Base-by-base conservation (phyloP, 1,140 invertebrate genomes). In the Diploscapter pachys region DNA sequence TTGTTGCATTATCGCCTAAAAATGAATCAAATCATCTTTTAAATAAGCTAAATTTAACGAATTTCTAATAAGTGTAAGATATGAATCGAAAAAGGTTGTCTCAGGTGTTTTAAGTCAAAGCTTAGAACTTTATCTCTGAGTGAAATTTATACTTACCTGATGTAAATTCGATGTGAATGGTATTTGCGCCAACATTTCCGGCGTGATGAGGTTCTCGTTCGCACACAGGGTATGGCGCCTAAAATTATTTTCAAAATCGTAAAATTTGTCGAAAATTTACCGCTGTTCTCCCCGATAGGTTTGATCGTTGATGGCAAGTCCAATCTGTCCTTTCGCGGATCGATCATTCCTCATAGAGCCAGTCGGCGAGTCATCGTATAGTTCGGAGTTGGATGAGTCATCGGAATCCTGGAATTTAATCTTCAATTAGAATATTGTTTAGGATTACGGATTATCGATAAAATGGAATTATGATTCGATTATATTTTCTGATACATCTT, bases 381-480 rank as follows among this genome's bases (percentile, higher is more conserved):
- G 13, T 4, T 73, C 71, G 51, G 71, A 72, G 48, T 82, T 83
- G 11, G 78, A 86, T 5, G 81, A 78, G 56, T 83, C 82, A 54
- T 83, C 84, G 5, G 82, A 85, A 55, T 83, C 82, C 84, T 83
- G 71, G 56, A 80, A 70, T 31, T n/a, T 13, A 4, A 13, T 31
- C 31, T 31, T 31, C 31, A 31, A 0, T 31, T 31, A 31, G 31
- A 31, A 31, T 31, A 31, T 31, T 31, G n/a, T 31, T 31, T 31
- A 31, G 1, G 31, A 31, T 31, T 31, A 31, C 31, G 31, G 31
- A 31, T 31, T 31, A 31, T 31, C 31, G 31, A 31, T 31, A 31
- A 31, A 31, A 31, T 31, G 31, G 31, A 0, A 31, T 31, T 31
- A 31, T 31, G 31, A 31, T 31, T 31, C 31, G 31, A 31, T 31